Evolutionary conservation across 2,113 vertebrate species (phyloP).

Genomic region (Calyptommatus sinebrachiatus): DNA sequence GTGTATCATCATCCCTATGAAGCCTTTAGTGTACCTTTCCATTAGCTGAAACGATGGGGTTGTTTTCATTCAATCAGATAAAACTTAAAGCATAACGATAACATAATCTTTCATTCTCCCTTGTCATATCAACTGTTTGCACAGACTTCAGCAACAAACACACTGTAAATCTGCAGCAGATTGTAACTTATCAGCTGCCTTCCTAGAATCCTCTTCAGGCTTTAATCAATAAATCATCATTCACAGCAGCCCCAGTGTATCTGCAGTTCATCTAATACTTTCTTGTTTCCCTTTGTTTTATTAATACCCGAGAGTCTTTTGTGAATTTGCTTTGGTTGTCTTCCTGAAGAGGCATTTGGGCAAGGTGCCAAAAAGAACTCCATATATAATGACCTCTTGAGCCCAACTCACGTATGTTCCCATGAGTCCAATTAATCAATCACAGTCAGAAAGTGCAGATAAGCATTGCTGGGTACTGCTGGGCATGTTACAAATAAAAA

Average conservation of each 20-base stretch:
- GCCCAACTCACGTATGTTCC: constrained; percentile 42
- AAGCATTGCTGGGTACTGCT: constrained; percentile 25
- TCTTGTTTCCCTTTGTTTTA: constrained; percentile 39
- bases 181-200: background rate
- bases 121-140: background rate
- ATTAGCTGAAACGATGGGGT: background rate
- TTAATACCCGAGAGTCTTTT: constrained; percentile 40
- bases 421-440: constrained; percentile 44
- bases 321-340: constrained; percentile 41
- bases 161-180: background rate
- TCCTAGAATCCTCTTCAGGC: background rate
- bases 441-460: constrained; percentile 31
- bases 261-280: constrained; percentile 17
- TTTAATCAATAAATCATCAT: constrained; percentile 31
- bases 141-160: background rate
- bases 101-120: background rate
- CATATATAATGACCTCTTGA: constrained; percentile 43
- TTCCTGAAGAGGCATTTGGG: constrained; percentile 34
- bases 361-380: constrained; percentile 53
- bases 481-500: background rate
- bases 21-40: background rate
- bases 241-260: constrained; percentile 6
- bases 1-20: background rate
- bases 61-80: background rate
- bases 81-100: background rate